A percentile compares a stretch with the other conserved stretches of the same genome.
phyloP scores from a whole-genome alignment of 2,797 vertebrate genomes.

The Acridotheres tristis region DNA sequence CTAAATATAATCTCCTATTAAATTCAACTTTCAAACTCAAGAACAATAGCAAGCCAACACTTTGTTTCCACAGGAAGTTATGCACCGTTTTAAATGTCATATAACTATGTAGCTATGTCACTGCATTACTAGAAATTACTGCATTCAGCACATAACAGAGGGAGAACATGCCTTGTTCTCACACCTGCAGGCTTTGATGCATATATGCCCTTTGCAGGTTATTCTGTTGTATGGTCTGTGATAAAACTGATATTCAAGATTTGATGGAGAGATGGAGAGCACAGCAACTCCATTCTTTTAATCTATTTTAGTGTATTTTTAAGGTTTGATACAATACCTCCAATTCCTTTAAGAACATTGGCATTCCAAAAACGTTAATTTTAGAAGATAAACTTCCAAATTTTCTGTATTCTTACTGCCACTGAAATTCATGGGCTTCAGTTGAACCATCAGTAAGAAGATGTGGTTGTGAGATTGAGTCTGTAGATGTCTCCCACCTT shows the following conservation, averaged over 20 bases:
- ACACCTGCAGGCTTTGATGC: slow-evolving; percentile 35
- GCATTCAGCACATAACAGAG: neutral
- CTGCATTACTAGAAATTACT: neutral
- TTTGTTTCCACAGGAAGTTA: neutral
- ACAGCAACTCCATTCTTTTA: neutral
- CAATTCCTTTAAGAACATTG: neutral
- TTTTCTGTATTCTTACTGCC: neutral
- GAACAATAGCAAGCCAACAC: neutral
- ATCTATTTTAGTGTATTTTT: neutral
- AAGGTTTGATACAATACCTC: neutral
- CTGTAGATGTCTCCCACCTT: neutral
- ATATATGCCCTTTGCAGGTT: neutral
- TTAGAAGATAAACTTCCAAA: neutral
- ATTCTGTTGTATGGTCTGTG: neutral
- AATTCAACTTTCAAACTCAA: neutral
- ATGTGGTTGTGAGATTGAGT: neutral
- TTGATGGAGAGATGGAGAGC: slow-evolving; percentile 23
- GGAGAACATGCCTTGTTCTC: slow-evolving; percentile 6
- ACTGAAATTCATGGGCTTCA: neutral
- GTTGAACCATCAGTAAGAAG: neutral
- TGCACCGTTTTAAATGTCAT: neutral
- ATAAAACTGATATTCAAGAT: neutral
- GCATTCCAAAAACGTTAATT: slow-evolving; percentile 14
- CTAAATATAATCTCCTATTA: neutral
- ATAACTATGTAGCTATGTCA: neutral